These are phyloP conservation scores for Polypedilum vanderplanki DNA, from an alignment of 1,140 invertebrate genomes.

Conservation along the genomic window DNA sequence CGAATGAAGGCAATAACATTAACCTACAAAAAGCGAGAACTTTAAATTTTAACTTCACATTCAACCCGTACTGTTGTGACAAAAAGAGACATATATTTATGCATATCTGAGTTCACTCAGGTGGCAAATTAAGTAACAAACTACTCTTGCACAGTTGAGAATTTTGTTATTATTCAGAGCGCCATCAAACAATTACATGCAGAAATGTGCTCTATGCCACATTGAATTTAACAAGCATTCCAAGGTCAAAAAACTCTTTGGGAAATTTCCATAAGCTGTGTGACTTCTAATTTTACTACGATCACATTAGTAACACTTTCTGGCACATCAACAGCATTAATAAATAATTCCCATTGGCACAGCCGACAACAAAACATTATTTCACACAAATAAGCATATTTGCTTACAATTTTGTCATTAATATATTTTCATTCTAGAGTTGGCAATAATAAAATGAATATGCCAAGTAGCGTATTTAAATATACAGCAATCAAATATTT, in stretches of 20 bases:
- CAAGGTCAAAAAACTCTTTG: neutral
- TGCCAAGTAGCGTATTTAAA: no score
- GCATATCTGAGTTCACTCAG: neutral
- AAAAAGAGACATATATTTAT: neutral
- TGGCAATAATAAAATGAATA: no score
- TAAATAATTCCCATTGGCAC: no score
- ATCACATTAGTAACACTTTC: no score
- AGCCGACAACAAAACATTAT: no score
- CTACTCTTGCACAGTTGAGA: neutral
- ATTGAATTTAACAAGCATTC: neutral
- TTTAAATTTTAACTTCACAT: constrained; percentile 11
- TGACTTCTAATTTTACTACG: no score
- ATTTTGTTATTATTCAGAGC: constrained; percentile 13
- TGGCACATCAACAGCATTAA: no score
- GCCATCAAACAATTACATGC: constrained; percentile 9
- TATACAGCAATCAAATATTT: no score
- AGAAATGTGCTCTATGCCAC: neutral
- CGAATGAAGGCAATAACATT: neutral
- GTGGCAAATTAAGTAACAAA: constrained; percentile 5
- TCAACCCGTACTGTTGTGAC: neutral
- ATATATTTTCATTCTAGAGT: no score
- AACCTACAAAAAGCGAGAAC: neutral
- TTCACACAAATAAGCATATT: no score
- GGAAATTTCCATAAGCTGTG: no score
- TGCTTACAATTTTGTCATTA: no score